These are phyloP conservation scores for Leptothorax acervorum DNA, from an alignment of 2,888 invertebrate species.

Conservation along the genomic window DNA sequence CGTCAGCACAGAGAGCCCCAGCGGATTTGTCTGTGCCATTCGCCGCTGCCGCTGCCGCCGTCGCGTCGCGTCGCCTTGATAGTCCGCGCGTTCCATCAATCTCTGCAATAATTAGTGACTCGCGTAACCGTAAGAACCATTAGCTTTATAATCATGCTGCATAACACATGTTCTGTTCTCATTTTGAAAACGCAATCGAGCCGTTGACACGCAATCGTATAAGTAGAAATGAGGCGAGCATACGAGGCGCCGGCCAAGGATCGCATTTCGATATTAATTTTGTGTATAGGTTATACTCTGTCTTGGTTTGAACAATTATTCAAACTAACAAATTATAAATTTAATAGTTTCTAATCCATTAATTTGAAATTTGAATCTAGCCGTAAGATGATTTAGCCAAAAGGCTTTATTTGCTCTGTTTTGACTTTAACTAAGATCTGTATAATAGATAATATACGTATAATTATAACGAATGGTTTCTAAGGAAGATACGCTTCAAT, in stretches of 20 bases:
- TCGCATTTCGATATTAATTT: background rate
- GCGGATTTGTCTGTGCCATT: conserved; percentile 51
- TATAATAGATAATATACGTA: background rate
- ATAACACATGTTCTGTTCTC: conserved; percentile 11
- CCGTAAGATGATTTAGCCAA: background rate
- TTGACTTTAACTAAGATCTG: background rate
- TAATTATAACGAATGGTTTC: conserved; percentile 21
- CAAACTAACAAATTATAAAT: background rate
- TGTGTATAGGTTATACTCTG: background rate
- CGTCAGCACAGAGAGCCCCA: conserved; percentile 41
- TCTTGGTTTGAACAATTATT: background rate
- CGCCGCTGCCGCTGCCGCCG: conserved; percentile 30
- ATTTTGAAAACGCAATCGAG: background rate
- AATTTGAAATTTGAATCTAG: background rate
- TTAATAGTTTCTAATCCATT: background rate
- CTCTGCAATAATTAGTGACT: conserved; percentile 74
- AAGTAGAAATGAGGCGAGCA: background rate
- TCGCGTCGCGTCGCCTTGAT: conserved; percentile 55
- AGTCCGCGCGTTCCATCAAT: conserved; percentile 73
- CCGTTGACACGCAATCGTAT: background rate
- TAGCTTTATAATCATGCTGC: conserved; percentile 67
- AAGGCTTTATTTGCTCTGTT: background rate
- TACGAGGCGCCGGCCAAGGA: background rate
- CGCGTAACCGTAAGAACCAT: conserved; percentile 72
- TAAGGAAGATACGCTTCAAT: background rate